These are phyloP conservation scores for Fulmarus glacialis DNA, from an alignment of 2,113 vertebrate species.

Conservation along the genomic window DNA sequence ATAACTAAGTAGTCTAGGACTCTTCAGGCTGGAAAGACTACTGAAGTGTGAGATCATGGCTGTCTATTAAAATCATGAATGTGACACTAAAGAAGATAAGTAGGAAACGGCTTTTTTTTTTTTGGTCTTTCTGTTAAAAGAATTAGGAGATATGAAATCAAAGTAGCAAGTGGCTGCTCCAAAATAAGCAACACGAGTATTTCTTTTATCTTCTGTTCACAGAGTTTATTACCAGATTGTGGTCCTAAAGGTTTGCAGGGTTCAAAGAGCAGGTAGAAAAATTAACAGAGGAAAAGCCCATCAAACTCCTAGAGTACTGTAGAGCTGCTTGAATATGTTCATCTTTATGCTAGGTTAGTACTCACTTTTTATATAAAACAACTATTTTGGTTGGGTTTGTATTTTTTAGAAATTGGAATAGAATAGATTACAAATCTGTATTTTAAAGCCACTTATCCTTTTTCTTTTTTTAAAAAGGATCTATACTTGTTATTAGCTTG, in stretches of 20 bases:
- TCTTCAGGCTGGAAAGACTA: neutral
- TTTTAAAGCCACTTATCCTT: neutral
- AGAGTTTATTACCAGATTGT: neutral
- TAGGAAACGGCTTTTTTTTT: neutral
- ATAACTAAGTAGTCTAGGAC: neutral
- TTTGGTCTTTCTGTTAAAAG: neutral
- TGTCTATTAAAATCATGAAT: neutral
- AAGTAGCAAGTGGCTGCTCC: neutral
- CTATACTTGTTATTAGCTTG: neutral
- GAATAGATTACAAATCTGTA: neutral
- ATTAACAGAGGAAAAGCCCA: neutral
- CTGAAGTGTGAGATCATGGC: neutral
- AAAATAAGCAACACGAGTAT: neutral
- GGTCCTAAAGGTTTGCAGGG: neutral
- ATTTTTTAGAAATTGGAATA: neutral
- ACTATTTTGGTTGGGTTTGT: neutral
- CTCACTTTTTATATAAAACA: neutral
- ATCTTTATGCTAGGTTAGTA: neutral
- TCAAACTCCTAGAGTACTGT: neutral
- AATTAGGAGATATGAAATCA: neutral
- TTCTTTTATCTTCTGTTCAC: neutral
- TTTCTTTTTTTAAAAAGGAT: neutral
- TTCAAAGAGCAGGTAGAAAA: neutral
- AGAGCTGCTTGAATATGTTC: neutral
- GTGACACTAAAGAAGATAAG: neutral